Conservation (phyloP, 2,113 vertebrate species). For the Progne subis region DNA sequence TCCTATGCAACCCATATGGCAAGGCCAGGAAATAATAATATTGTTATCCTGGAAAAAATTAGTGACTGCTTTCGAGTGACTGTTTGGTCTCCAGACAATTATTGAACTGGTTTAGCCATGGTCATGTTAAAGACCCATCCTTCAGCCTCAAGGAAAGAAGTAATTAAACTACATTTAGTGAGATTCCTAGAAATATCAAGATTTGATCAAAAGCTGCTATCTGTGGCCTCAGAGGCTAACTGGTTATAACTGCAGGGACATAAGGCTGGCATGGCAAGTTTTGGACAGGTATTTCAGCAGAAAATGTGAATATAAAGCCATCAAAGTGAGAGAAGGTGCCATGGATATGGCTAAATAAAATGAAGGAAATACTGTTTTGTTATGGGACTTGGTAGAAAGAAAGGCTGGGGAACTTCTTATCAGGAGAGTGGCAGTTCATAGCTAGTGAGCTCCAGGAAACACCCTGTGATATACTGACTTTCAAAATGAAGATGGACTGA, state of each 20-base stretch:
- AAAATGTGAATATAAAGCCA: background rate
- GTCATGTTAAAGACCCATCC: background rate
- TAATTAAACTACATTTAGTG: slow-evolving; percentile 1
- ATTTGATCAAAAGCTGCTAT: background rate
- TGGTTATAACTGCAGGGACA: background rate
- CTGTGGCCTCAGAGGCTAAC: background rate
- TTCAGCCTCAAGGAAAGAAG: background rate
- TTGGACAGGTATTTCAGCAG: background rate
- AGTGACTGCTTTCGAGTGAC: background rate
- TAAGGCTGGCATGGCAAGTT: background rate
- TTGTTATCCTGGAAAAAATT: slow-evolving; percentile 27
- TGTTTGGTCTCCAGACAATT: slow-evolving; percentile 36
- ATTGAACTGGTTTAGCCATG: slow-evolving; percentile 29
- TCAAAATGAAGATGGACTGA: background rate
- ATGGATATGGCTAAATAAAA: background rate
- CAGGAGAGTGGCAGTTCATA: background rate
- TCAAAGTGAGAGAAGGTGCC: background rate
- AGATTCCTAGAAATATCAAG: background rate
- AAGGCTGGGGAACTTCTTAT: background rate
- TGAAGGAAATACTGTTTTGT: background rate
- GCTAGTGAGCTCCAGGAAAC: background rate
- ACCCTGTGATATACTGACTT: background rate
- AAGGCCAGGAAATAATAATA: slow-evolving; percentile 57
- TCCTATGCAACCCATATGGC: slow-evolving; percentile 31
- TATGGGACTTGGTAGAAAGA: background rate